Evolutionary conservation across 2,113 vertebrate genomes (phyloP).

Genomic region (Marmota monax): DNA sequence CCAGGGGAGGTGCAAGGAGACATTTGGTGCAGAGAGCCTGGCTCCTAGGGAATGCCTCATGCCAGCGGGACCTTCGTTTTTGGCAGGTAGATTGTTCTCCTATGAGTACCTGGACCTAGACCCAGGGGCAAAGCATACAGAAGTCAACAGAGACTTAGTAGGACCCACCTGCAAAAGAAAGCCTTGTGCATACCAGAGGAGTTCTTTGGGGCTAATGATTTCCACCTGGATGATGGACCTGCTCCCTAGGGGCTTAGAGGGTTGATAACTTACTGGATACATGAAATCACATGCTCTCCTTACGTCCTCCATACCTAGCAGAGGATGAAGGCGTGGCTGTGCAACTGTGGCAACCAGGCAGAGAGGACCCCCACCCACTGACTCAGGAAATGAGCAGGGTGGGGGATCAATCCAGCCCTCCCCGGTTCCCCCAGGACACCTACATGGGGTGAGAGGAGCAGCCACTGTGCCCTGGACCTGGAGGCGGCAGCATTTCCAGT

Average conservation of each 20-base stretch:
- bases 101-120: neutral
- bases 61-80: neutral
- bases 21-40: fast-evolving
- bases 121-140: neutral
- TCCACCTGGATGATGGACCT: neutral
- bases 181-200: neutral
- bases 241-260: neutral
- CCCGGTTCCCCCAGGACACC: neutral
- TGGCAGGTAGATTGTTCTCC: neutral
- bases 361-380: neutral
- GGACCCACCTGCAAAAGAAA: neutral
- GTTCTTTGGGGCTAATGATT: neutral
- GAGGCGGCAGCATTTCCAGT: fast-evolving
- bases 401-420: neutral
- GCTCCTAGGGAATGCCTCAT: neutral
- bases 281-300: too few species aligned
- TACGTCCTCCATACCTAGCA: fast-evolving
- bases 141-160: neutral
- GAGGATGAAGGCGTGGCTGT: fast-evolving
- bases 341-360: fast-evolving
- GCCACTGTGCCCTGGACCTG: neutral
- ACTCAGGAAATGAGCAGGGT: fast-evolving
- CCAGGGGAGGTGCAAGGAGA: neutral
- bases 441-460: neutral
- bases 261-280: neutral